phyloP scores from a whole-genome alignment of 1,140 invertebrate species.

The Drosophila serrata region DNA sequence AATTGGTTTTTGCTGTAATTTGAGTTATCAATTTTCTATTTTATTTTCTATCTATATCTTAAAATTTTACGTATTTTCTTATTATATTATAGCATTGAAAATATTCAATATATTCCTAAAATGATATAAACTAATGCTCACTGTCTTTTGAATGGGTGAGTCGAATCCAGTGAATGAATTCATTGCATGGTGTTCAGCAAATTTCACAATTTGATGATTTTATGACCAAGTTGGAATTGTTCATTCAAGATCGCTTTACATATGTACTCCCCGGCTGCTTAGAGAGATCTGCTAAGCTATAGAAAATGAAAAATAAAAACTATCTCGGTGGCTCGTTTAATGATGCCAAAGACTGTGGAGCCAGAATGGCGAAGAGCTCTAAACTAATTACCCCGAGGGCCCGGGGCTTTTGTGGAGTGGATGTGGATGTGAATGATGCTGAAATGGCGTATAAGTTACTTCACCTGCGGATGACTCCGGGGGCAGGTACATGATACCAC shows the following conservation, averaged over 20 bases:
- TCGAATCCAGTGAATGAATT: constrained; percentile 39
- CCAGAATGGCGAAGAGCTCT: constrained; percentile 42
- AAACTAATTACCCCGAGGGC: constrained; percentile 73
- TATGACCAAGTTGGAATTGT: constrained; percentile 9
- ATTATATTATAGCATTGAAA: too few relatives aligned
- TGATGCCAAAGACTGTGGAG: constrained; percentile 27
- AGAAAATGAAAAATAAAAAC: too few relatives aligned
- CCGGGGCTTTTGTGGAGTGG: constrained; percentile 19
- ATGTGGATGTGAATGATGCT: constrained; percentile 30
- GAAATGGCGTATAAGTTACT: constrained; percentile 76
- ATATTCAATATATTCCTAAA: neutral
- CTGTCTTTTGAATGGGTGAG: constrained; percentile 22
- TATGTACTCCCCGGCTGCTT: neutral
- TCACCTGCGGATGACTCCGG: constrained; percentile 68
- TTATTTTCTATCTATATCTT: too few relatives aligned
- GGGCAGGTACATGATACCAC: constrained; percentile 71
- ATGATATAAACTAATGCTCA: neutral
- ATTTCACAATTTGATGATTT: constrained; percentile 58
- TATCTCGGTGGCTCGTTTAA: constrained; percentile 30
- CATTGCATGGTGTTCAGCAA: constrained; percentile 34
- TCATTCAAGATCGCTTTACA: constrained; percentile 39
- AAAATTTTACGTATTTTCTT: too few relatives aligned
- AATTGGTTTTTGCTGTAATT: neutral
- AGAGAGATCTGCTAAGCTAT: constrained; percentile 15
- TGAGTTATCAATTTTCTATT: too few relatives aligned